phyloP scores from a whole-genome alignment of 1,140 invertebrate species.

The Papilio helenus region DNA sequence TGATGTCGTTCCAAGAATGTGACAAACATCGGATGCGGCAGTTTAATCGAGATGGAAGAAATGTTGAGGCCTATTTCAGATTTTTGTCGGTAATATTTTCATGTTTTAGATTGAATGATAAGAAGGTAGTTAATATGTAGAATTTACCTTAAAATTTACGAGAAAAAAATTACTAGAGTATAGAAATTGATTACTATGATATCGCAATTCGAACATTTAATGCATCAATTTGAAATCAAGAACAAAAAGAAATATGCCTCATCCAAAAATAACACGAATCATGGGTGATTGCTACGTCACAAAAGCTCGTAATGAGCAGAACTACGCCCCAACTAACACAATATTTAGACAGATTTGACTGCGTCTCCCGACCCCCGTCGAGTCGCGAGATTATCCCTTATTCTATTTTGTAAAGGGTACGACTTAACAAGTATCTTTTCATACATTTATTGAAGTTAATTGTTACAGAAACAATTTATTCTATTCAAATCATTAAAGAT shows the following conservation, averaged over 20 bases:
- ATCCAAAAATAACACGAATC: slow-evolving; percentile 30
- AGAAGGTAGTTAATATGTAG: too few species aligned
- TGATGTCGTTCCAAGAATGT: slow-evolving; percentile 27
- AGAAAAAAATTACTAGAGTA: not conserved
- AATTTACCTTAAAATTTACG: not conserved
- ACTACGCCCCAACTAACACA: slow-evolving; percentile 41
- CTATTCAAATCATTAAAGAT: not conserved
- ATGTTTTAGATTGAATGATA: too few species aligned
- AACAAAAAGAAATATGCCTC: slow-evolving; percentile 18
- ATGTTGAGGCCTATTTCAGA: too few species aligned
- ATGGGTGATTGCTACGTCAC: not conserved
- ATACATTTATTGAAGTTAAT: slow-evolving; percentile 17
- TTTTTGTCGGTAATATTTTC: too few species aligned
- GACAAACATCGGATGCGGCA: slow-evolving; percentile 39
- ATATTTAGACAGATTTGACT: slow-evolving; percentile 47
- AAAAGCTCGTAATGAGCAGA: slow-evolving; percentile 26
- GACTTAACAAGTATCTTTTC: slow-evolving; percentile 5
- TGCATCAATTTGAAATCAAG: too few species aligned
- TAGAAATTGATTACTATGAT: too few species aligned
- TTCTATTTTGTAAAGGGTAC: slow-evolving; percentile 38
- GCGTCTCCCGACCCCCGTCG: slow-evolving; percentile 17
- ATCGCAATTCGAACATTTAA: too few species aligned
- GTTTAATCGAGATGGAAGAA: not conserved
- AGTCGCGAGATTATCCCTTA: slow-evolving; percentile 36
- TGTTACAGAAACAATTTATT: not conserved